Conservation (phyloP, 2,888 invertebrate genomes). For the Hirtodrosophila trivittata region DNA sequence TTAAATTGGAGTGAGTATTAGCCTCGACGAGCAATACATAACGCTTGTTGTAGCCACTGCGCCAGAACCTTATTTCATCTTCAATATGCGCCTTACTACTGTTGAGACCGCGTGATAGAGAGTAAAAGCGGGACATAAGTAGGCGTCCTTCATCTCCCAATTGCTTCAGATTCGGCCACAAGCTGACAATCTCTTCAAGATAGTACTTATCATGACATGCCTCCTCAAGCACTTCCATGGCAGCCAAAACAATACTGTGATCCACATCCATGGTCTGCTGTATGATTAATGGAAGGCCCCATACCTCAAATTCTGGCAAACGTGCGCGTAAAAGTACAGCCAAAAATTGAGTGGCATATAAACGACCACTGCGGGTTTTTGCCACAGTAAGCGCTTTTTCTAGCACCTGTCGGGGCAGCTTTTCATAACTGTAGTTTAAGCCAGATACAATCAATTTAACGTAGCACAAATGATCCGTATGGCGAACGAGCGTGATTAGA, state of each 20-base stretch:
- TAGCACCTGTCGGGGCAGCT: conserved; percentile 86
- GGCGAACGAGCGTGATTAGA: conserved; percentile 90
- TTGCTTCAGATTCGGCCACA: conserved; percentile 88
- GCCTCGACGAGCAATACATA: conserved; percentile 96
- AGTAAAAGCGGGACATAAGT: conserved; percentile 90
- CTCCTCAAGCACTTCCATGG: conserved; percentile 94
- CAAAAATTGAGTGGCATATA: conserved; percentile 96
- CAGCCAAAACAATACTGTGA: conserved; percentile 90
- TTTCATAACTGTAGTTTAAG: conserved; percentile 91
- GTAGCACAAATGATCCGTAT: conserved; percentile 95
- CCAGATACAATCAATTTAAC: conserved; percentile 96
- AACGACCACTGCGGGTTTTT: conserved; percentile 85
- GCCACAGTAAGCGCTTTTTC: conserved; percentile 84
- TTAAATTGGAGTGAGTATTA: conserved; percentile 93
- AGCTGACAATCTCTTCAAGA: conserved; percentile 90
- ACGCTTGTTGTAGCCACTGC: conserved; percentile 88
- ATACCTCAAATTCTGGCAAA: conserved; percentile 89
- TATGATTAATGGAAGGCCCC: conserved; percentile 94
- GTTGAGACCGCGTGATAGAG: conserved; percentile 88
- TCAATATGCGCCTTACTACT: conserved; percentile 87
- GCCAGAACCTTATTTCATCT: conserved; percentile 92
- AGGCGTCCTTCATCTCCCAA: conserved; percentile 92
- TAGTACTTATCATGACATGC: conserved; percentile 94
- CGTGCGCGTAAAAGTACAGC: conserved; percentile 91
- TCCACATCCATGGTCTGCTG: conserved; percentile 93